Conservation (phyloP, 2,113 vertebrate species). For the Anarrhichthys ocellatus region DNA sequence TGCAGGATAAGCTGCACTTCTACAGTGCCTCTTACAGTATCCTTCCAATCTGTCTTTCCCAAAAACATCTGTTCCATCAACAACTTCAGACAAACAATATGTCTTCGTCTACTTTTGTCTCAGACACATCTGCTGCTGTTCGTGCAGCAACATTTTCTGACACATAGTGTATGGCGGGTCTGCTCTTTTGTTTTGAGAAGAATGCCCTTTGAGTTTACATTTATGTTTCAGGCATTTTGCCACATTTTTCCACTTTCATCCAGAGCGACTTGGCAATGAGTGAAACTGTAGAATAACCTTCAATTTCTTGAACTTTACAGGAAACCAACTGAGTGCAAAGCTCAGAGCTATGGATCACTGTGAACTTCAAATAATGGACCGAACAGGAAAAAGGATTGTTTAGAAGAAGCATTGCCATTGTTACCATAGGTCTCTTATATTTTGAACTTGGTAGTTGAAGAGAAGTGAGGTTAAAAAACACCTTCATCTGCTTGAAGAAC, state of each 20-base stretch:
- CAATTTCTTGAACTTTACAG: background rate
- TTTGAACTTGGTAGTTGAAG: background rate
- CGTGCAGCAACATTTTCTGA: conserved; percentile 32
- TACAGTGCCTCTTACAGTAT: background rate
- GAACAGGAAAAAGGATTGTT: background rate
- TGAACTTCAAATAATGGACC: background rate
- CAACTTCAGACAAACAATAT: conserved; percentile 46
- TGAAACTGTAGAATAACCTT: background rate
- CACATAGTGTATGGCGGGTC: conserved; percentile 54
- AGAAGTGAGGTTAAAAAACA: background rate
- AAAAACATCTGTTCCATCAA: conserved; percentile 49
- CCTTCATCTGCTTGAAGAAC: background rate
- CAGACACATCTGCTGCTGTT: conserved; percentile 57
- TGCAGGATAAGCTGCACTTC: conserved; percentile 10
- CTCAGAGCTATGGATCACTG: conserved; percentile 10
- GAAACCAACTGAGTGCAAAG: background rate
- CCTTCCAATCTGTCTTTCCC: background rate
- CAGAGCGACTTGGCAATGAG: background rate
- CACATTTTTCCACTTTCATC: conserved; percentile 16
- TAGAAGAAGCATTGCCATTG: background rate
- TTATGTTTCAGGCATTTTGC: conserved; percentile 36
- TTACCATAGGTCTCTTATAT: background rate
- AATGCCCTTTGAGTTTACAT: conserved; percentile 30
- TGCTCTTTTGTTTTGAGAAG: conserved; percentile 46
- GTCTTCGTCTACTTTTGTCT: conserved; percentile 45